A percentile compares a stretch with the other conserved stretches of the same genome.
These are phyloP conservation scores for Yponomeuta plumbellus DNA, from an alignment of 2,888 invertebrate genomes.

Conservation along the genomic window DNA sequence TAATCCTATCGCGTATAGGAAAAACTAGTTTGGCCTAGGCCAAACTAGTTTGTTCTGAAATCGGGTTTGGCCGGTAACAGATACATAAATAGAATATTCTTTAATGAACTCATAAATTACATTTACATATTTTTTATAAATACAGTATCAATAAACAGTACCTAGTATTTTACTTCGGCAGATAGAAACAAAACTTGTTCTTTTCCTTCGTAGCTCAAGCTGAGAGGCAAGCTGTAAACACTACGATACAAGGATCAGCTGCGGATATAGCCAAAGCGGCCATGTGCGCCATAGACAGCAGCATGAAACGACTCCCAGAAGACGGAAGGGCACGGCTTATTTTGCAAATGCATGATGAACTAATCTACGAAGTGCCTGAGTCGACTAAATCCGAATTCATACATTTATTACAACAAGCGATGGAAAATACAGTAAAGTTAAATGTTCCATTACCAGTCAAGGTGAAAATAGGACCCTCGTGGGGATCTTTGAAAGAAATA, in stretches of 20 bases:
- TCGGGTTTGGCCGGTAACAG: too few relatives aligned
- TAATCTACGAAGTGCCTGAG: slow-evolving; percentile 90
- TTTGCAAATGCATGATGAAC: slow-evolving; percentile 96
- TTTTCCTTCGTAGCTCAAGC: slow-evolving; percentile 79
- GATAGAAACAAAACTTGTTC: neutral
- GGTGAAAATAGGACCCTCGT: slow-evolving; percentile 86
- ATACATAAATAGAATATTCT: too few relatives aligned
- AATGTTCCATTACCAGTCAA: slow-evolving; percentile 92
- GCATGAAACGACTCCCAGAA: slow-evolving; percentile 56
- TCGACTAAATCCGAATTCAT: slow-evolving; percentile 75
- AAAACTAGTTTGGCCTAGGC: too few relatives aligned
- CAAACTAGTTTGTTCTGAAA: too few relatives aligned
- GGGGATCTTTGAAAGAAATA: slow-evolving; percentile 75
- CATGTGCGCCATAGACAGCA: slow-evolving; percentile 85
- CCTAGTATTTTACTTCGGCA: too few relatives aligned
- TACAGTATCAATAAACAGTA: too few relatives aligned
- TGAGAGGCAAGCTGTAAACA: slow-evolving; percentile 97
- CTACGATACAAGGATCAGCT: slow-evolving; percentile 96
- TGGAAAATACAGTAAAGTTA: slow-evolving; percentile 86
- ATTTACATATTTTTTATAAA: too few relatives aligned
- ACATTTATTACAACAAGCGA: slow-evolving; percentile 81
- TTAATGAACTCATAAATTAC: too few relatives aligned
- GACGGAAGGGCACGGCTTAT: slow-evolving; percentile 79
- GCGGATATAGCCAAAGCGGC: slow-evolving; percentile 96
- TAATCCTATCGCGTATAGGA: too few relatives aligned